These are phyloP conservation scores for Holocentrus rufus DNA, from an alignment of 2,797 vertebrate genomes.

Conservation along the genomic window DNA sequence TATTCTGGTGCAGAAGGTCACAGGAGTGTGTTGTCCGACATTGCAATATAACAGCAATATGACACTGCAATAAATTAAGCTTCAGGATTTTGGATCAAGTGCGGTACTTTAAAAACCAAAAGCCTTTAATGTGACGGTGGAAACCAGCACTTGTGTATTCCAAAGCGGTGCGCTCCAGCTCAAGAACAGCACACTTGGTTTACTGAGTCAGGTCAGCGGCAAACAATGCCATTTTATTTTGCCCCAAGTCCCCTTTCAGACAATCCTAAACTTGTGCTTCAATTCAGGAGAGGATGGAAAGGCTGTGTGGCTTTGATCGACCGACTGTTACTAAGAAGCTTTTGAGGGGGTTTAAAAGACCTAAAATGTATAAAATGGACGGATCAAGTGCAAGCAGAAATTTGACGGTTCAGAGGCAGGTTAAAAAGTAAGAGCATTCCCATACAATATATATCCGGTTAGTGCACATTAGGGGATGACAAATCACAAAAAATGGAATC, in stretches of 20 bases:
- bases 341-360: constrained; percentile 81
- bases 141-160: constrained; percentile 55
- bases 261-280: constrained; percentile 83
- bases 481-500: constrained; percentile 74
- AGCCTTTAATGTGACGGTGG: constrained; percentile 48
- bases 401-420: constrained; percentile 80
- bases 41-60: constrained; percentile 18
- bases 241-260: constrained; percentile 74
- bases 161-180: constrained; percentile 58
- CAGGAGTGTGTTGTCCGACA: constrained; percentile 6
- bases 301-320: constrained; percentile 83
- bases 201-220: constrained; percentile 71
- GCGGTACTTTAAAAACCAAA: constrained; percentile 40
- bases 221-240: constrained; percentile 80
- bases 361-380: constrained; percentile 81
- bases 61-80: no score
- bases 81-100: constrained; percentile 51
- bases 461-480: constrained; percentile 72
- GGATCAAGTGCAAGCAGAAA: constrained; percentile 80
- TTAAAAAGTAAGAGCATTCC: constrained; percentile 78
- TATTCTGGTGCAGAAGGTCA: background rate
- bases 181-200: constrained; percentile 68
- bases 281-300: constrained; percentile 80
- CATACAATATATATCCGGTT: constrained; percentile 77
- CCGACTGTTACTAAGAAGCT: constrained; percentile 87